Percentiles rank a stretch among this genome's conserved stretches.
These are phyloP conservation scores for Doris montereyensis DNA, from an alignment of 2,888 invertebrate genomes.

Conservation along the genomic window DNA sequence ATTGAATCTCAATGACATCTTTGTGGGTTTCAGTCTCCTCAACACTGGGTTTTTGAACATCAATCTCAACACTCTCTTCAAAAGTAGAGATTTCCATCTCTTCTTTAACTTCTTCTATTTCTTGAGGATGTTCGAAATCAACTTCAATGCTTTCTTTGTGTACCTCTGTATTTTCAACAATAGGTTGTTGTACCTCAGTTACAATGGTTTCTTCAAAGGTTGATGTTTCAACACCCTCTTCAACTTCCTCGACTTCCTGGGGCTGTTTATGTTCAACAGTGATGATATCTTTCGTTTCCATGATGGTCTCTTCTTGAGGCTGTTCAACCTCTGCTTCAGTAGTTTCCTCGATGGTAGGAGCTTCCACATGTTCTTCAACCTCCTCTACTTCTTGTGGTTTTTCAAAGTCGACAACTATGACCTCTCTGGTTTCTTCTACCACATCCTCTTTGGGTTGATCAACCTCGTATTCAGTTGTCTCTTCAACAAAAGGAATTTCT, in stretches of 20 bases:
- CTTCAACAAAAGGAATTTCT: no score
- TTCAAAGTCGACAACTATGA: no score
- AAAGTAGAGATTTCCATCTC: conserved; percentile 28
- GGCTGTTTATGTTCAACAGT: conserved; percentile 7
- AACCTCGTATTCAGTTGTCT: no score
- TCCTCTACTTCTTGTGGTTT: neutral
- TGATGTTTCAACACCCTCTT: conserved; percentile 37
- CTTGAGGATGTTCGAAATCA: conserved; percentile 41
- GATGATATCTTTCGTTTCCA: conserved; percentile 39
- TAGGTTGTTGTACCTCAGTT: conserved; percentile 29
- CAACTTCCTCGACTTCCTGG: conserved; percentile 30
- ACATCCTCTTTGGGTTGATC: conserved; percentile 9
- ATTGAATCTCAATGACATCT: conserved; percentile 22
- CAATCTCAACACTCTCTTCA: conserved; percentile 28
- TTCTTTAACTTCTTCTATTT: conserved; percentile 34
- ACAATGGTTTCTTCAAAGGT: conserved; percentile 30
- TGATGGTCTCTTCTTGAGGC: conserved; percentile 37
- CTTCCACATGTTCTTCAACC: conserved; percentile 26
- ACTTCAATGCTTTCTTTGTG: conserved; percentile 9
- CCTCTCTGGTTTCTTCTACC: conserved; percentile 12
- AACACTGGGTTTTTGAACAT: conserved; percentile 16
- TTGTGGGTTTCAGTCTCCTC: conserved; percentile 36
- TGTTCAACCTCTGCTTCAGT: conserved; percentile 42
- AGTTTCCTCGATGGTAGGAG: conserved; percentile 41
- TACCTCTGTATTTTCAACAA: conserved; percentile 4